Conservation (phyloP, 2,888 invertebrate genomes). For the Philopedon plagiatum region DNA sequence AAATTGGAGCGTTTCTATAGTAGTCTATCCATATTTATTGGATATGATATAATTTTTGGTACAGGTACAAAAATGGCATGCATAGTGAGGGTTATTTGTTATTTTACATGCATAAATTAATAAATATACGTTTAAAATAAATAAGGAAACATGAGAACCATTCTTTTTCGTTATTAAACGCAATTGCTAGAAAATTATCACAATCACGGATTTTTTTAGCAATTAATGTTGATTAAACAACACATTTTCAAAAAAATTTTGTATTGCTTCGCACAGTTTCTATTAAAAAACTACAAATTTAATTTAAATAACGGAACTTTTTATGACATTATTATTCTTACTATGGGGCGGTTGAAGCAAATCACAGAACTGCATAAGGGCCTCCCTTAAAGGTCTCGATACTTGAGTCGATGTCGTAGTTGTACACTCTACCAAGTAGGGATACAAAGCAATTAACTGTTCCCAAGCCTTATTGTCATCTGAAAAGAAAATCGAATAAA, state of each 20-base stretch:
- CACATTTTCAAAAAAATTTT: slow-evolving; percentile 19
- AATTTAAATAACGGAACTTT: slow-evolving; percentile 35
- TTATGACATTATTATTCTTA: slow-evolving; percentile 24
- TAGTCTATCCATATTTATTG: not conserved
- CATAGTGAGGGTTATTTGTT: slow-evolving; percentile 12
- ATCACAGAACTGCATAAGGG: slow-evolving; percentile 89
- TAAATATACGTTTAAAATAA: slow-evolving; percentile 17
- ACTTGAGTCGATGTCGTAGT: slow-evolving; percentile 86
- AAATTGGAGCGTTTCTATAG: not conserved
- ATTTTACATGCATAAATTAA: not conserved
- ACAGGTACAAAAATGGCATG: slow-evolving; percentile 37
- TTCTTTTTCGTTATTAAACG: not conserved
- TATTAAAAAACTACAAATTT: slow-evolving; percentile 1
- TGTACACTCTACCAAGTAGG: slow-evolving; percentile 88
- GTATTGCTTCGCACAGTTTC: slow-evolving; percentile 30
- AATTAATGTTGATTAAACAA: slow-evolving; percentile 43
- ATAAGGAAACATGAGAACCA: not conserved
- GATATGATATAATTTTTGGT: slow-evolving; percentile 30
- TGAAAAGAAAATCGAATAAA: too few relatives aligned
- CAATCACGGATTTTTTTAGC: slow-evolving; percentile 1
- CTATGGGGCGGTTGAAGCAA: slow-evolving; percentile 78
- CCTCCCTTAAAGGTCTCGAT: slow-evolving; percentile 84
- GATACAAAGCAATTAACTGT: slow-evolving; percentile 92
- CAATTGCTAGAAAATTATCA: slow-evolving; percentile 11
- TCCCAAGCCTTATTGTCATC: slow-evolving; percentile 94